Conservation (phyloP, 2,797 vertebrate genomes). For the Pseudochirops corinnae region DNA sequence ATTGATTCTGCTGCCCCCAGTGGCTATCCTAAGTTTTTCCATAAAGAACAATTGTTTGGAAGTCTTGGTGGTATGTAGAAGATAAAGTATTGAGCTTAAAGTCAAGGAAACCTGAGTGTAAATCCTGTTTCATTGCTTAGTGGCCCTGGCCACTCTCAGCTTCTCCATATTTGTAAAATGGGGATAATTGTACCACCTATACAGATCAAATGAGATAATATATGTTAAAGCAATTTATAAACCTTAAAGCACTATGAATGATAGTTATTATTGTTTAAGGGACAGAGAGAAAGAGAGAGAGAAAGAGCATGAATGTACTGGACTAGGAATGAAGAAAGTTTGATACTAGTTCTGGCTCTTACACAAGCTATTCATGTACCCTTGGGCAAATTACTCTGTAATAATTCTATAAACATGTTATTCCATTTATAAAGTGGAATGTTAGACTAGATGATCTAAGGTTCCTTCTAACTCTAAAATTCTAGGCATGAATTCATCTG, state of each 20-base stretch:
- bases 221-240: not conserved
- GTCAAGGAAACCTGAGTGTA: not conserved
- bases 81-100: not conserved
- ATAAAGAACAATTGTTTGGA: not conserved
- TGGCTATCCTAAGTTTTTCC: not conserved
- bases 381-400: not conserved
- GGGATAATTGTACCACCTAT: not conserved
- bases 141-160: not conserved
- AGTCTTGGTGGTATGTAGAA: not conserved
- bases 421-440: not conserved
- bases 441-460: not conserved
- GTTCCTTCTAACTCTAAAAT: not conserved
- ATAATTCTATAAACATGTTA: not conserved
- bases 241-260: not conserved
- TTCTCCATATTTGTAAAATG: not conserved
- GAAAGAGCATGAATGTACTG: not conserved
- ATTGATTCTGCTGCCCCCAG: not conserved
- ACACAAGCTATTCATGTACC: not conserved
- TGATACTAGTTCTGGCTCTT: not conserved
- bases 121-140: not conserved
- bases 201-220: not conserved
- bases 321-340: not conserved
- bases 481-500: not conserved
- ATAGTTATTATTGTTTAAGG: not conserved
- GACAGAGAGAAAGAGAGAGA: not conserved